Conservation (phyloP, 2,888 invertebrate genomes). For the Tetanocera ferruginea region DNA sequence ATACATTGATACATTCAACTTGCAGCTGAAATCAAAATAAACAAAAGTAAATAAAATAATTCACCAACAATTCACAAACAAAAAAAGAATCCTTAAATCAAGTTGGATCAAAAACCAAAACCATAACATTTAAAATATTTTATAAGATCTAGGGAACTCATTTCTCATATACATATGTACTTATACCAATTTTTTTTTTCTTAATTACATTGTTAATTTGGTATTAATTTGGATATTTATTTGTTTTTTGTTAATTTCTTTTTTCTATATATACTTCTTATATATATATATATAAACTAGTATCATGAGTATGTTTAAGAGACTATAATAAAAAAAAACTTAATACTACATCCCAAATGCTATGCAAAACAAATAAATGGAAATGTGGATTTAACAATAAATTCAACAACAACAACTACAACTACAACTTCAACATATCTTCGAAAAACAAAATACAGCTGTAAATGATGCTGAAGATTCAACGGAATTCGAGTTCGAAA, state of each 20-base stretch:
- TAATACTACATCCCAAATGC: slow-evolving; percentile 25
- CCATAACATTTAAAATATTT: background rate
- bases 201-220: background rate
- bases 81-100: background rate
- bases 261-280: slow-evolving; percentile 5
- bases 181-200: background rate
- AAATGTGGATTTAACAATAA: background rate
- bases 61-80: slow-evolving; percentile 3
- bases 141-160: too few species aligned
- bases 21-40: slow-evolving; percentile 66
- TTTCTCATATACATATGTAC: background rate
- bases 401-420: slow-evolving; percentile 44
- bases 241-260: background rate
- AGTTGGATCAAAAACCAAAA: background rate
- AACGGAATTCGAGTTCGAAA: slow-evolving; percentile 58
- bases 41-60: slow-evolving; percentile 13
- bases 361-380: background rate
- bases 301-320: slow-evolving; percentile 25
- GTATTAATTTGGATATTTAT: background rate
- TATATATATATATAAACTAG: slow-evolving; percentile 11
- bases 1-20: slow-evolving; percentile 59
- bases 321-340: slow-evolving; percentile 23
- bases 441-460: slow-evolving; percentile 29
- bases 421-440: slow-evolving; percentile 35
- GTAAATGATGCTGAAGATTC: slow-evolving; percentile 58